Evolutionary conservation across 2,113 vertebrate genomes (phyloP).

Genomic region (Oophaga pumilio): DNA sequence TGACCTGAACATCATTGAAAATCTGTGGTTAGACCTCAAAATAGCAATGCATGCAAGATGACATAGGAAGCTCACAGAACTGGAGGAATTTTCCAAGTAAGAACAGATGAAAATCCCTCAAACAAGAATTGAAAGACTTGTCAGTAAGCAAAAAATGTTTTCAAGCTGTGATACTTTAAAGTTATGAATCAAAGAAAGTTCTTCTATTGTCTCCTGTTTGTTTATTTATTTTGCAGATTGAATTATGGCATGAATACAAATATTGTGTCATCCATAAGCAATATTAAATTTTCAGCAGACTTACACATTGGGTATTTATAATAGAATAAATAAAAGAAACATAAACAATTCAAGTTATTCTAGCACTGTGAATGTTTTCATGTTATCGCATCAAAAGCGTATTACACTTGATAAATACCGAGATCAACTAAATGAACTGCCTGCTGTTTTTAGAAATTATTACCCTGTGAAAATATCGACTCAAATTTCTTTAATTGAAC

Average conservation of each 20-base stretch:
- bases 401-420: not conserved
- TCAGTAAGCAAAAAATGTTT: no score
- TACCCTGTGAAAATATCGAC: not conserved
- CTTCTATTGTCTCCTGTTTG: not conserved
- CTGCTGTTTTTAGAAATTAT: conserved; percentile 8
- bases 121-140: no score
- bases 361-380: not conserved
- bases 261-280: not conserved
- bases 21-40: no score
- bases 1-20: no score
- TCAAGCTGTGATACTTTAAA: no score
- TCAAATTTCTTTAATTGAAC: not conserved
- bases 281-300: not conserved
- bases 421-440: not conserved
- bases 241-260: not conserved
- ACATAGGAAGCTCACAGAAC: no score
- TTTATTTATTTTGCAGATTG: not conserved
- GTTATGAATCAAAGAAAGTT: no score
- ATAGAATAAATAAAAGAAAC: not conserved
- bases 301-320: not conserved
- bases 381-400: not conserved
- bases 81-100: no score
- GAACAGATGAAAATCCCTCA: no score
- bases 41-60: no score
- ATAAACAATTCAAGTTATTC: not conserved